These are phyloP conservation scores for Bellardia pandia DNA, from an alignment of 2,888 invertebrate genomes.

Conservation along the genomic window DNA sequence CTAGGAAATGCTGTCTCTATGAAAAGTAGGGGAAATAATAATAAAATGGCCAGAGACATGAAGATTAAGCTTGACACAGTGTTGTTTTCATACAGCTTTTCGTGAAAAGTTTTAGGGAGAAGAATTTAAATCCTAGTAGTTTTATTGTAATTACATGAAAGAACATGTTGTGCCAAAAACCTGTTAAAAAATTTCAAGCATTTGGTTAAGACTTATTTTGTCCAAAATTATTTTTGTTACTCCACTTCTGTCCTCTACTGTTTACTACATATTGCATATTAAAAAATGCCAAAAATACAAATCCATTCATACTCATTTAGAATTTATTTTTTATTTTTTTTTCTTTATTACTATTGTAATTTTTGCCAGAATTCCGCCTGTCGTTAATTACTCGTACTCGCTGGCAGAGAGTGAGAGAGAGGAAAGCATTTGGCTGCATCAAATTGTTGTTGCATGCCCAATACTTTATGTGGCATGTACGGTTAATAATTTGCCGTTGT, in stretches of 20 bases:
- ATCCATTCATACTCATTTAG: conserved; percentile 15
- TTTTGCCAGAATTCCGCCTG: conserved; percentile 35
- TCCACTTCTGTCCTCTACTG: neutral
- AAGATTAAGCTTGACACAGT: no score
- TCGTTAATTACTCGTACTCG: conserved; percentile 44
- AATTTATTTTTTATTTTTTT: conserved; percentile 7
- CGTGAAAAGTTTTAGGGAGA: no score
- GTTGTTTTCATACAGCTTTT: no score
- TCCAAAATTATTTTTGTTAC: no score
- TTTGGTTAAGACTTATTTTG: no score
- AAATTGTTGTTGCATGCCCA: conserved; percentile 29
- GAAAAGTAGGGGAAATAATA: neutral
- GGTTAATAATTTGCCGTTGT: conserved; percentile 15
- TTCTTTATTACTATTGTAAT: conserved; percentile 8
- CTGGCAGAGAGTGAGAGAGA: neutral
- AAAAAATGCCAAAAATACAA: conserved; percentile 45
- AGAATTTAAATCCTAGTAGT: no score
- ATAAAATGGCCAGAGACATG: no score
- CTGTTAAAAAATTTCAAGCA: no score
- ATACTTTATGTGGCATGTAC: conserved; percentile 40
- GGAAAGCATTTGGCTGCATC: conserved; percentile 32
- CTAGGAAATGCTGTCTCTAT: neutral
- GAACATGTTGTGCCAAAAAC: no score
- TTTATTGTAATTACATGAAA: no score
- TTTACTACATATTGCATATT: neutral